phyloP scores from a whole-genome alignment of 2,888 invertebrate species.

The Dascillus cervinus region DNA sequence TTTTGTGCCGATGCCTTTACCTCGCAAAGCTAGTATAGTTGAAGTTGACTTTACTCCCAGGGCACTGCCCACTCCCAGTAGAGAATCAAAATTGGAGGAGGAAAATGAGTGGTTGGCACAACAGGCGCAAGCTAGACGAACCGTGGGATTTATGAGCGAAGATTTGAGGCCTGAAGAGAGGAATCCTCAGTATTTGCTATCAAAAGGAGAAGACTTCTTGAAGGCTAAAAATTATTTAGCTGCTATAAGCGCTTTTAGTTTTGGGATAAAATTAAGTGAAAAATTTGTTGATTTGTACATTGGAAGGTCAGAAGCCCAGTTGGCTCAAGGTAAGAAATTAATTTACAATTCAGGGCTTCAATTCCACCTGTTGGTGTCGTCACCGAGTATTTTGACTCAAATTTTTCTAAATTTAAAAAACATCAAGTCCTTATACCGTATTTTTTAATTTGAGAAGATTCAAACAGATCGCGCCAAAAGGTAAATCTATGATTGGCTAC shows the following conservation, averaged over 20 bases:
- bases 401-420: background rate
- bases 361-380: slow-evolving; percentile 1
- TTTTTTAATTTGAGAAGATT: no score
- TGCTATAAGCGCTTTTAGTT: slow-evolving; percentile 74
- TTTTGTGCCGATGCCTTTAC: slow-evolving; percentile 45
- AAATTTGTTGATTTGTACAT: slow-evolving; percentile 67
- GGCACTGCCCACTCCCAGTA: slow-evolving; percentile 71
- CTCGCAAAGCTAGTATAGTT: slow-evolving; percentile 52
- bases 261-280: slow-evolving; percentile 66
- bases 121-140: slow-evolving; percentile 63
- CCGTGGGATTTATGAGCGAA: slow-evolving; percentile 62
- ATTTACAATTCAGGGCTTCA: background rate
- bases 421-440: background rate
- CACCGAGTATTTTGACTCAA: background rate
- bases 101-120: slow-evolving; percentile 78
- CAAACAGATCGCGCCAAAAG: no score
- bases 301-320: slow-evolving; percentile 73
- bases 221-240: slow-evolving; percentile 66
- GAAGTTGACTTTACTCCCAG: slow-evolving; percentile 66
- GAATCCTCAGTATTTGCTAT: slow-evolving; percentile 74
- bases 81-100: slow-evolving; percentile 61
- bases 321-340: slow-evolving; percentile 42
- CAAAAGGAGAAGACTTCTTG: slow-evolving; percentile 75
- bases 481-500: background rate
- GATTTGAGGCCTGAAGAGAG: slow-evolving; percentile 72